Evolutionary conservation across 2,797 vertebrate species (phyloP).

Genomic region (Vultur gryphus): DNA sequence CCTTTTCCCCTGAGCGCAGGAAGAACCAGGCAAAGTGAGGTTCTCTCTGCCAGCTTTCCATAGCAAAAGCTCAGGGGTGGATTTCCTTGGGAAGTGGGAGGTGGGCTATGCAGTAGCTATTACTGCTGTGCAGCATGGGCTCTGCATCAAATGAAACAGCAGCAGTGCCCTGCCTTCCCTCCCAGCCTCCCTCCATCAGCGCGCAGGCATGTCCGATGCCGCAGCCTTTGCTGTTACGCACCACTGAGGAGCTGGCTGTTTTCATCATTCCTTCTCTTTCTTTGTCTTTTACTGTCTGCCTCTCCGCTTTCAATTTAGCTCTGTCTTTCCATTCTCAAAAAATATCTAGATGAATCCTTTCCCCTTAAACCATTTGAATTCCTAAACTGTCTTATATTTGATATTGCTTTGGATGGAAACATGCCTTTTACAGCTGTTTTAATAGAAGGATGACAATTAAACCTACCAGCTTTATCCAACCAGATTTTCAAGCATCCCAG

Average conservation of each 20-base stretch:
- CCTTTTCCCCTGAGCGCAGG: accelerated
- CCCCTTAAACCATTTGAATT: background rate
- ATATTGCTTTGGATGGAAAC: background rate
- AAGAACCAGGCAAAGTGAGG: background rate
- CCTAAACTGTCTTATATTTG: accelerated
- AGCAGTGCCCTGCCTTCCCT: background rate
- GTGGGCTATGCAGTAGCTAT: background rate
- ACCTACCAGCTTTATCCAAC: background rate
- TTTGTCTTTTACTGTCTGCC: background rate
- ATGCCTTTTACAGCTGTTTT: background rate
- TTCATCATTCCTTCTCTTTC: background rate
- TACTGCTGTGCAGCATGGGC: background rate
- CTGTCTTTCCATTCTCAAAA: background rate
- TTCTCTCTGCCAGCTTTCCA: background rate
- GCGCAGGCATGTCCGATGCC: accelerated
- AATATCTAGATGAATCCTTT: background rate
- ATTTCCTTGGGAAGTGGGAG: background rate
- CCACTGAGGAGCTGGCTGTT: background rate
- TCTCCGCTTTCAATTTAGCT: background rate
- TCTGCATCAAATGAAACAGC: background rate
- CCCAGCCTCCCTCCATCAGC: background rate
- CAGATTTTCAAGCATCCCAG: background rate
- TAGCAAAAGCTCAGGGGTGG: background rate
- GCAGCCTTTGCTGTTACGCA: background rate
- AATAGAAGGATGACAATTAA: background rate